Evolutionary conservation across 2,888 invertebrate genomes (phyloP).

Genomic region (Caenorhabditis sp.): DNA sequence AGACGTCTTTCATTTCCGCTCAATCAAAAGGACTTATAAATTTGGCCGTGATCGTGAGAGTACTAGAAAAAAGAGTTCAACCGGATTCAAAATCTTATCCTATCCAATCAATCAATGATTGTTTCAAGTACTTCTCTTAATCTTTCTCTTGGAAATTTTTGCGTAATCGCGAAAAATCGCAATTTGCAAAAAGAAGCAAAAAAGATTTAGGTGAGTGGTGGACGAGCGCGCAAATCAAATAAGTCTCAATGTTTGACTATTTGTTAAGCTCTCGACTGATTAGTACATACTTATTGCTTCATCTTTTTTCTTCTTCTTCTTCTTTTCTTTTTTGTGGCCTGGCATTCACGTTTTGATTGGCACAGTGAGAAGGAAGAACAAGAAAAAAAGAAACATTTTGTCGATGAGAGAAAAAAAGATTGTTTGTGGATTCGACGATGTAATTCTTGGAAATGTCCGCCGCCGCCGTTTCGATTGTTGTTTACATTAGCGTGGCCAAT

Average conservation of each 20-base stretch:
- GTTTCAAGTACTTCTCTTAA: background rate
- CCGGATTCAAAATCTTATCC: background rate
- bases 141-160: background rate
- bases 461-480: background rate
- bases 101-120: background rate
- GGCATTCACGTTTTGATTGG: background rate
- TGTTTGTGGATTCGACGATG: constrained; percentile 1
- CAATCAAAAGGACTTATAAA: too few species aligned
- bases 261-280: constrained; percentile 1
- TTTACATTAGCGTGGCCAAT: background rate
- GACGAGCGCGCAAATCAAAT: background rate
- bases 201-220: too few species aligned
- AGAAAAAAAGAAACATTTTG: background rate
- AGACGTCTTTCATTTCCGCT: too few species aligned
- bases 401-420: too few species aligned
- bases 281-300: constrained; percentile 1
- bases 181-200: background rate
- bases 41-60: too few species aligned
- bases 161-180: background rate
- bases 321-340: too few species aligned
- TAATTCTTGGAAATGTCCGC: constrained; percentile 1
- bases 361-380: background rate
- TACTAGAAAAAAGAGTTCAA: too few species aligned
- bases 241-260: constrained; percentile 1
- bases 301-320: too few species aligned